Conservation (phyloP, 2,888 invertebrate genomes). For the Tenthredo amoena region DNA sequence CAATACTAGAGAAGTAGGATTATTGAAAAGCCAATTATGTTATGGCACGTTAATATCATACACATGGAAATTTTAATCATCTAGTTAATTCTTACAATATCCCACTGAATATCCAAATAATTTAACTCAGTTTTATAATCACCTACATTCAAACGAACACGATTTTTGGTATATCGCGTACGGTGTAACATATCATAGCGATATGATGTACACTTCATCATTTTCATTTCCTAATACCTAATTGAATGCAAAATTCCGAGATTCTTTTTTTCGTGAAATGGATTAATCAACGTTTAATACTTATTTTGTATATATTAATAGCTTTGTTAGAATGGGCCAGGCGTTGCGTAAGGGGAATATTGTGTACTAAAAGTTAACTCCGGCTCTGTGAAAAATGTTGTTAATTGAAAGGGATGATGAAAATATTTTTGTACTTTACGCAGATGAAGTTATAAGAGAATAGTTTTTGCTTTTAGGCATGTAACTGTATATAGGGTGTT, state of each 20-base stretch:
- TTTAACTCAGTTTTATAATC: background rate
- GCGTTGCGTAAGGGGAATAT: background rate
- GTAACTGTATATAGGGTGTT: conserved; percentile 29
- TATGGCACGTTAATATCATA: background rate
- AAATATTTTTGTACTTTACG: conserved; percentile 47
- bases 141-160: background rate
- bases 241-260: background rate
- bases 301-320: conserved; percentile 7
- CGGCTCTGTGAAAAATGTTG: conserved; percentile 18
- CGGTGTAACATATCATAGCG: background rate
- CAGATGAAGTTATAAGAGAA: conserved; percentile 15
- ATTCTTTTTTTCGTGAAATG: background rate
- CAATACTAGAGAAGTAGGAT: conserved; percentile 23
- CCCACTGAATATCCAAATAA: background rate
- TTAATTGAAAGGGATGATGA: conserved; percentile 1
- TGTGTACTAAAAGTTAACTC: background rate
- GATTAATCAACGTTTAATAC: background rate
- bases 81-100: background rate
- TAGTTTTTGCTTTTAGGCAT: conserved; percentile 27
- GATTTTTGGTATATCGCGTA: background rate
- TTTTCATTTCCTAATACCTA: background rate
- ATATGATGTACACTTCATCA: conserved; percentile 3
- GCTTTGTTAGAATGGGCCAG: conserved; percentile 11
- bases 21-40: conserved; percentile 4
- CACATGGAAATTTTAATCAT: background rate